Conservation (phyloP, 2,888 invertebrate genomes). For the Netelia fuscicornis region DNA sequence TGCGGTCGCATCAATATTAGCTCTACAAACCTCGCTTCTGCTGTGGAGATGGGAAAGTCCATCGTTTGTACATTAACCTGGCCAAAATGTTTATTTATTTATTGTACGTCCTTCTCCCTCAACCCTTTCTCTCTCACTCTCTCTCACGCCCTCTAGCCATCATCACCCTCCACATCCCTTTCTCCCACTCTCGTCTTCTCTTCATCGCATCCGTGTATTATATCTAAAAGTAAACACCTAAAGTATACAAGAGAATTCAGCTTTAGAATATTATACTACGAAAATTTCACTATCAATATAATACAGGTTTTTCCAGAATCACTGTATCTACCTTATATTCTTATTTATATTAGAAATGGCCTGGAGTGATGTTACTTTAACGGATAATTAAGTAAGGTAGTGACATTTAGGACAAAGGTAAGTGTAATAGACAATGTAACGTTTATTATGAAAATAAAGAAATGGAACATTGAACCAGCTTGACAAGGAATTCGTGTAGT, state of each 20-base stretch:
- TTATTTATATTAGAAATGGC: background rate
- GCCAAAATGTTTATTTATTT: slow-evolving; percentile 38
- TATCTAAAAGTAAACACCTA: slow-evolving; percentile 1
- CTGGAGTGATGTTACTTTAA: background rate
- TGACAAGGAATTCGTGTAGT: too few relatives aligned
- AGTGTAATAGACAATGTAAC: too few relatives aligned
- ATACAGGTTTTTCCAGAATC: slow-evolving; percentile 1
- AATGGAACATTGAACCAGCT: too few relatives aligned
- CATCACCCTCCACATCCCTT: background rate
- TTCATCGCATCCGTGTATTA: background rate
- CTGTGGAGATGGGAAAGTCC: slow-evolving; percentile 31
- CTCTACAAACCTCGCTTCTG: slow-evolving; percentile 46
- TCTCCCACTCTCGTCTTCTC: background rate
- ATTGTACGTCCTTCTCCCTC: slow-evolving; percentile 18
- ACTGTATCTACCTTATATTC: background rate
- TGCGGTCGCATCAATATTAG: slow-evolving; percentile 58
- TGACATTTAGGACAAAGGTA: too few relatives aligned
- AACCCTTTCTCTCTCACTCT: background rate
- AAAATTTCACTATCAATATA: background rate
- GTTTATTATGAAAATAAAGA: too few relatives aligned
- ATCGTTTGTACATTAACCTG: slow-evolving; percentile 37
- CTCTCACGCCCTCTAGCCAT: background rate
- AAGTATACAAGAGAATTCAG: background rate
- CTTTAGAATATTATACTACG: slow-evolving; percentile 1
- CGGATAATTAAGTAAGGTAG: too few relatives aligned